These are phyloP conservation scores for Mycetomoellerius zeteki DNA, from an alignment of 1,140 invertebrate genomes.

Conservation along the genomic window DNA sequence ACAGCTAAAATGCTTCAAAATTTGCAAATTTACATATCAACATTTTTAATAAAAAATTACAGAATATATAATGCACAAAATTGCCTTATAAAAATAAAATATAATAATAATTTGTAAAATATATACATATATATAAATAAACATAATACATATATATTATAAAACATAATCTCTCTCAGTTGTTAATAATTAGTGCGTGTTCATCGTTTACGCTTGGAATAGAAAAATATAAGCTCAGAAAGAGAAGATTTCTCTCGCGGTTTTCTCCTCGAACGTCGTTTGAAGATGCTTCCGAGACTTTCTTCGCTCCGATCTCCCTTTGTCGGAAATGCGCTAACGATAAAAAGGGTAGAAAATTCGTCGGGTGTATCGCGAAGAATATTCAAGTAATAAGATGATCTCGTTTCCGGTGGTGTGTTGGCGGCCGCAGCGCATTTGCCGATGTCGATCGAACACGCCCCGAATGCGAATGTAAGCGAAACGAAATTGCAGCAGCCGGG, in stretches of 20 bases:
- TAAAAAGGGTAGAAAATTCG: conserved; percentile 52
- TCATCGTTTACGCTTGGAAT: not conserved
- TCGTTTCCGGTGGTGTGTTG: conserved; percentile 42
- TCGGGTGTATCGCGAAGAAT: conserved; percentile 53
- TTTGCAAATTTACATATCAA: not conserved
- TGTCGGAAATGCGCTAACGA: conserved; percentile 46
- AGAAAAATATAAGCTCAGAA: not conserved
- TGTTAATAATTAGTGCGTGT: not conserved
- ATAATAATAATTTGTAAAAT: not conserved
- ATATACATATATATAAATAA: not conserved
- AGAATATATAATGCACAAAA: not conserved
- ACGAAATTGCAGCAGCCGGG: conserved; percentile 53
- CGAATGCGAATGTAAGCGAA: conserved; percentile 63
- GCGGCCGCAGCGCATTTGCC: conserved; percentile 30
- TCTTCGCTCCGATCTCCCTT: conserved; percentile 15
- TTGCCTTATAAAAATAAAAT: not conserved
- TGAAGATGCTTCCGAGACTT: conserved; percentile 14
- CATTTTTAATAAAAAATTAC: not conserved
- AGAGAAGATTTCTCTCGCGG: not conserved
- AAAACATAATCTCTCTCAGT: not conserved
- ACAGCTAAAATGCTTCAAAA: not conserved
- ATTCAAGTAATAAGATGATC: conserved; percentile 65
- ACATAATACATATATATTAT: too few species aligned
- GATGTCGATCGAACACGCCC: conserved; percentile 51
- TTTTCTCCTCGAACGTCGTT: not conserved